Percentiles rank a stretch among this genome's conserved stretches.
These are phyloP conservation scores for Cancer borealis DNA, from an alignment of 2,888 invertebrate genomes.

Conservation along the genomic window DNA sequence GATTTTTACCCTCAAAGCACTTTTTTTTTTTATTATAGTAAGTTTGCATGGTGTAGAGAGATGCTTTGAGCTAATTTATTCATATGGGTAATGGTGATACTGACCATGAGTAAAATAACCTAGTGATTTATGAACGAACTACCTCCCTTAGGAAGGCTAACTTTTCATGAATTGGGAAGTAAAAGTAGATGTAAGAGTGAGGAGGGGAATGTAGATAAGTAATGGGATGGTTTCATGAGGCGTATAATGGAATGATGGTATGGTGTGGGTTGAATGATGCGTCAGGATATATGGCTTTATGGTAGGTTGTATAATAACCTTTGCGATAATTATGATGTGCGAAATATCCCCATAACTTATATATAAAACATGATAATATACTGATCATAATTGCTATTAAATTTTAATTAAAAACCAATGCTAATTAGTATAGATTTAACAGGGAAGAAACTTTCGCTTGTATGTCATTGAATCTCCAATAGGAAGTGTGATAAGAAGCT, in stretches of 20 bases:
- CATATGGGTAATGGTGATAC: background rate
- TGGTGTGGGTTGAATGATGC: background rate
- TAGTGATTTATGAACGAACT: background rate
- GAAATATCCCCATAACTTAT: too few species aligned
- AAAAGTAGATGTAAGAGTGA: background rate
- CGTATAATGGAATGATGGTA: background rate
- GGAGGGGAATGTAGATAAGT: background rate
- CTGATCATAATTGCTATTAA: background rate
- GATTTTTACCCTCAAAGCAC: too few species aligned
- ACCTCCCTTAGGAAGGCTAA: too few species aligned
- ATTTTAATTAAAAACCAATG: too few species aligned
- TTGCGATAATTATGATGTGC: too few species aligned
- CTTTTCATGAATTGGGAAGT: background rate
- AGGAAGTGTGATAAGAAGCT: background rate
- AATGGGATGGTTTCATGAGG: background rate
- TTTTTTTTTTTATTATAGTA: too few species aligned
- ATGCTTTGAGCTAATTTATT: background rate
- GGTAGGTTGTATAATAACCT: background rate
- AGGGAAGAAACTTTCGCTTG: background rate
- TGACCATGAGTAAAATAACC: background rate
- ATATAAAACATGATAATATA: background rate
- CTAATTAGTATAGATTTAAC: background rate
- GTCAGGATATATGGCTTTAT: background rate
- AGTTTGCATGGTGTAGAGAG: too few species aligned
- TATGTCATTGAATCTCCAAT: background rate